Base-by-base conservation (phyloP, 2,113 vertebrate species). In the Cochlearius cochlearius region DNA sequence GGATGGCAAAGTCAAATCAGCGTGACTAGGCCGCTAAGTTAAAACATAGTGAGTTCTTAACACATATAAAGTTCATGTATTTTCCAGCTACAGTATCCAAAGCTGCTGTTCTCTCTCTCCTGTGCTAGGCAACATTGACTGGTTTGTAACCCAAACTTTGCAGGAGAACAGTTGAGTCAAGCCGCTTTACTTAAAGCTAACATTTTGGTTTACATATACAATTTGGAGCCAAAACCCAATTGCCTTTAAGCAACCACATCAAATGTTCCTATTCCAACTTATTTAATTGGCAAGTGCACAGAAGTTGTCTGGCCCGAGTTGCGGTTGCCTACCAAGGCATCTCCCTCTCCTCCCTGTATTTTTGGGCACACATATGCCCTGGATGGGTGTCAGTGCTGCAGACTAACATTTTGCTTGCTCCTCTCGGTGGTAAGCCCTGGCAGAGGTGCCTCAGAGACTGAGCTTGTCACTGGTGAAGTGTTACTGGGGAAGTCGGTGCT, bases 211-310 rank as follows among this genome's bases (percentile, higher is more conserved):
- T 43, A 66, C 8, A 10, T 16, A 10, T 32, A 10, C 26, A 75
- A 5, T 59, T 71, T 73, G 63, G 27, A 92, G 82, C 88, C 94
- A 94, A 93, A 94, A 64, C 60, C 29, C 49, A 47, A 0, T 8
- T 90, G 69, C 78, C 94, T 83, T 86, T 49, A 66, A 93, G 95
- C 86, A 93, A 64, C 91, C 94, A 94, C 92, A 88, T 88, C 67
- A 88, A 56, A 83, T 19, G 25, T 64, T 64, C 49, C 41, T 36
- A 2, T 73, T 76, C 36, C 45, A 49, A 32, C 38, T 68, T 21
- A 32, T 5, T 77, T 88, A 69, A 68, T 43, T 90, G 82, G 50
- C 55, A 49, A 5, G 32, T 69, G 84, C 43, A 23, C 47, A 62
- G 79, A 83, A 77, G 72, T 6, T 85, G 41, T 60, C 63, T 83